A percentile compares a stretch with the other conserved stretches of the same genome.
Conservation (phyloP, 2,113 vertebrate species). For the Piprites chloris region DNA sequence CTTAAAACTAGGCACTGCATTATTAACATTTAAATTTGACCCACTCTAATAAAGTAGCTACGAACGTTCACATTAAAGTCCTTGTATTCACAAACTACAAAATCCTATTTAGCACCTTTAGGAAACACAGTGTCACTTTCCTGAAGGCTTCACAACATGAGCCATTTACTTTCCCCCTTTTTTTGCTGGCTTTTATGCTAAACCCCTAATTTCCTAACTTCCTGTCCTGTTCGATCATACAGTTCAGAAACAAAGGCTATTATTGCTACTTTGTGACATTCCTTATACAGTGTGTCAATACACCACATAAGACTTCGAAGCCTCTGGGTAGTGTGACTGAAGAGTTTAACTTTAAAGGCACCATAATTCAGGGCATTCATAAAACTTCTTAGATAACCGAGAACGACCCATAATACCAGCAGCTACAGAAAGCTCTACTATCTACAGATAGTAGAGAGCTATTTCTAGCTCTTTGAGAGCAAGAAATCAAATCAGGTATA, state of each 20-base stretch:
- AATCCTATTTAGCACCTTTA: neutral
- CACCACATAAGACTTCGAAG: neutral
- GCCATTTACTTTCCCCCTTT: neutral
- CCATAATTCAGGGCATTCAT: constrained; percentile 36
- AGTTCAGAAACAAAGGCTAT: neutral
- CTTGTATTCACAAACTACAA: neutral
- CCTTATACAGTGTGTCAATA: neutral
- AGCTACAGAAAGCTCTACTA: constrained; percentile 30
- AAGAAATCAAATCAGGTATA: constrained; percentile 26
- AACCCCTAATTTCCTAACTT: neutral
- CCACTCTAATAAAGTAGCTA: neutral
- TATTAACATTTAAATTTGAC: neutral
- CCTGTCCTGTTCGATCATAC: neutral
- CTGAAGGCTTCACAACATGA: neutral
- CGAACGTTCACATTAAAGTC: neutral
- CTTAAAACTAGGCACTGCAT: neutral
- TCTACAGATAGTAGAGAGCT: too few species aligned
- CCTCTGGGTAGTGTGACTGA: neutral
- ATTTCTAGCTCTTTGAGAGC: constrained; percentile 1
- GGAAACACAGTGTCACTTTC: neutral
- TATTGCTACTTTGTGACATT: neutral
- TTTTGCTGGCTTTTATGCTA: neutral
- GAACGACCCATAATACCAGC: constrained; percentile 38
- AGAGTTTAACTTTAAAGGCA: constrained; percentile 14
- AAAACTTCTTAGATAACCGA: constrained; percentile 31